These are phyloP conservation scores for Patiria miniata DNA, from an alignment of 35 echinoderm and acorn worm genomes.

Conservation along the genomic window DNA sequence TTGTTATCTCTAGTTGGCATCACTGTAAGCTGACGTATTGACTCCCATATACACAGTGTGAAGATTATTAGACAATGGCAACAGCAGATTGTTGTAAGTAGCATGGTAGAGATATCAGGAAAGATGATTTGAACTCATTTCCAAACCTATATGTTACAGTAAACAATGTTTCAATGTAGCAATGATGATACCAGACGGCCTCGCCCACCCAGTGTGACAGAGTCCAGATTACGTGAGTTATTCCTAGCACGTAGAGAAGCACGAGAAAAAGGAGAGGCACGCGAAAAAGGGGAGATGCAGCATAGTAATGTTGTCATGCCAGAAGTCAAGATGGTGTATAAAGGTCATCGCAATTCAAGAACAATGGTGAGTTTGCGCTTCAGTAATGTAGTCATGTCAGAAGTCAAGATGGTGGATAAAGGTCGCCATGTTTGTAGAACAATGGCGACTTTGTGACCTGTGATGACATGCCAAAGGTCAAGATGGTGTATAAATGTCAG, in stretches of 20 bases:
- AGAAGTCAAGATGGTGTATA: slow-evolving; percentile 84
- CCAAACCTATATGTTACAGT: too few relatives aligned
- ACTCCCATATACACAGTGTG: too few relatives aligned
- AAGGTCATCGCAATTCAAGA: slow-evolving; percentile 95
- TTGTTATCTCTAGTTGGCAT: too few relatives aligned
- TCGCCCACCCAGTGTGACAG: slow-evolving; percentile 27
- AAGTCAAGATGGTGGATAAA: slow-evolving; percentile 78
- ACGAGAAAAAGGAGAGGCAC: slow-evolving; percentile 56
- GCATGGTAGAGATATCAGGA: too few relatives aligned
- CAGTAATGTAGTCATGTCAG: slow-evolving; percentile 68
- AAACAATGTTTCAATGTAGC: background rate
- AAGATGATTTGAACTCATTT: too few relatives aligned
- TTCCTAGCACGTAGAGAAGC: slow-evolving; percentile 46
- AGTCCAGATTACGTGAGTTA: slow-evolving; percentile 73
- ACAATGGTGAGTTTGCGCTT: slow-evolving; percentile 83
- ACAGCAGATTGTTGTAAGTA: too few relatives aligned
- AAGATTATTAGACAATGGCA: too few relatives aligned
- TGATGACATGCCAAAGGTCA: too few relatives aligned
- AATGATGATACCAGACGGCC: background rate
- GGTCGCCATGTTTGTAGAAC: slow-evolving; percentile 90
- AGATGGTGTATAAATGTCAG: too few relatives aligned
- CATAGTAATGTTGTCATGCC: slow-evolving; percentile 67
- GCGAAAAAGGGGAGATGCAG: slow-evolving; percentile 70
- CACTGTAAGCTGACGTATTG: too few relatives aligned
- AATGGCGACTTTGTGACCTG: slow-evolving; percentile 56